phyloP scores from a whole-genome alignment of 1,140 invertebrate species.

The Cyphomyrmex costatus region DNA sequence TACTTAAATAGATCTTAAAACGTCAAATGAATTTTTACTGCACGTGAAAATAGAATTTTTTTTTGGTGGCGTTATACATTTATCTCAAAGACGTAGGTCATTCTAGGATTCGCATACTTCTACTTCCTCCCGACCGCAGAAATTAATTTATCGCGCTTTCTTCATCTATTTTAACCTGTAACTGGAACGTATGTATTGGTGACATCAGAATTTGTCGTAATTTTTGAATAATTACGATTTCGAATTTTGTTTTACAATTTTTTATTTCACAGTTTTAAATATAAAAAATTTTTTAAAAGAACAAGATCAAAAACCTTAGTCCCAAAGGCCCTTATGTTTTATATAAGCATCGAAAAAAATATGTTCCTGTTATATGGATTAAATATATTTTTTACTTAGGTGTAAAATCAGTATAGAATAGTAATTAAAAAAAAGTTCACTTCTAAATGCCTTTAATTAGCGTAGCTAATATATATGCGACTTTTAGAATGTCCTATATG shows the following conservation, averaged over 20 bases:
- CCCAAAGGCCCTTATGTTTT: no score
- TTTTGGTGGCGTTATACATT: constrained; percentile 28
- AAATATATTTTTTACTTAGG: neutral
- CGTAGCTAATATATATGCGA: neutral
- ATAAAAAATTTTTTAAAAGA: no score
- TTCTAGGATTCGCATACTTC: constrained; percentile 32
- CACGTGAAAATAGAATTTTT: constrained; percentile 13
- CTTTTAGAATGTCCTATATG: constrained; percentile 38
- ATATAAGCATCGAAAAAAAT: no score
- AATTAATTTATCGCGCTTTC: neutral
- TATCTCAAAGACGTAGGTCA: constrained; percentile 18
- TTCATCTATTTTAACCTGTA: neutral
- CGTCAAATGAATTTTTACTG: constrained; percentile 18
- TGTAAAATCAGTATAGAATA: neutral
- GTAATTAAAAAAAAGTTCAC: neutral
- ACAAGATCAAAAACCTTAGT: no score
- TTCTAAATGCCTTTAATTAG: neutral
- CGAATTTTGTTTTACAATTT: no score
- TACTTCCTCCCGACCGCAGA: neutral
- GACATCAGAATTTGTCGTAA: no score
- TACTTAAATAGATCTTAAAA: constrained; percentile 50
- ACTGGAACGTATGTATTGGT: no score
- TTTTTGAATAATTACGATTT: no score
- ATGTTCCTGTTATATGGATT: no score
- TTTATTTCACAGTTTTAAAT: no score